phyloP scores from a whole-genome alignment of 2,888 invertebrate genomes.

The Druceiella hillmani region DNA sequence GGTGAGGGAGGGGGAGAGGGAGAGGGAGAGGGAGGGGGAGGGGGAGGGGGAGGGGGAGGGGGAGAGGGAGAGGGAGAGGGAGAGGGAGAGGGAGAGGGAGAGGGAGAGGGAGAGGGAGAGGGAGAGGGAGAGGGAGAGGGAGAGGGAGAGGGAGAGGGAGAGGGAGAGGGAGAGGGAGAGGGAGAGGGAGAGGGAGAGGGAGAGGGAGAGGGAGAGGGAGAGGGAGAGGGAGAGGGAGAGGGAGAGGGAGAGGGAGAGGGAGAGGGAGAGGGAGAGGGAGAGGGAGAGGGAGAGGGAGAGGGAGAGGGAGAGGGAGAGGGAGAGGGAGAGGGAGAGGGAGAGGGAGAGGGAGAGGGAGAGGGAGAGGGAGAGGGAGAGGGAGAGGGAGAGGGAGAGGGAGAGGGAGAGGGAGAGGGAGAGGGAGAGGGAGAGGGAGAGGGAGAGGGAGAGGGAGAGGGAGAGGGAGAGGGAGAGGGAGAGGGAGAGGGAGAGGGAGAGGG shows the following conservation, averaged over 20 bases:
- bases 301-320: constrained; percentile 8
- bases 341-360: constrained; percentile 8
- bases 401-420: constrained; percentile 13
- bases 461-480: not conserved
- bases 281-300: constrained; percentile 11
- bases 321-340: constrained; percentile 1
- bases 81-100: constrained; percentile 1
- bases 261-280: constrained; percentile 2
- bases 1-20: not conserved
- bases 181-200: constrained; percentile 1
- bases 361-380: constrained; percentile 8
- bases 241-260: constrained; percentile 1
- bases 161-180: constrained; percentile 1
- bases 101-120: constrained; percentile 1
- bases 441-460: constrained; percentile 6
- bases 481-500: constrained; percentile 1
- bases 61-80: constrained; percentile 1
- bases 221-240: constrained; percentile 1
- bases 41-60: not conserved
- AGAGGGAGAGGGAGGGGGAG: not conserved
- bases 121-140: constrained; percentile 1
- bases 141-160: constrained; percentile 1
- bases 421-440: constrained; percentile 9
- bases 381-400: constrained; percentile 12
- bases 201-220: constrained; percentile 1